A percentile compares a stretch with the other conserved stretches of the same genome.
Evolutionary conservation across 2,888 invertebrate genomes (phyloP).

Genomic region (Pelosia muscerda): DNA sequence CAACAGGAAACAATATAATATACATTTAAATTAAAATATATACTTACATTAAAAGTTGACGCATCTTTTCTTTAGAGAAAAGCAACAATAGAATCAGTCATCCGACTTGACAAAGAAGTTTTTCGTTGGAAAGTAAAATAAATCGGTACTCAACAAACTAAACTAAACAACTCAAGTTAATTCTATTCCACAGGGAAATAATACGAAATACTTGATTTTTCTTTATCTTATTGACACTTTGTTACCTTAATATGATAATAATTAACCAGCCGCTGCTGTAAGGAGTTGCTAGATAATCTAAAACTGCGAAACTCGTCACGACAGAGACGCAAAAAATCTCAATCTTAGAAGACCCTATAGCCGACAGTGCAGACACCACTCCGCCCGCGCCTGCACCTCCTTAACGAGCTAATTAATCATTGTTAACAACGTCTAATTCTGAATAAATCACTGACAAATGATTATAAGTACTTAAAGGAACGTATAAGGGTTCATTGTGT

Average conservation of each 20-base stretch:
- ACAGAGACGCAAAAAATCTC: no score
- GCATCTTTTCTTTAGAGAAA: not conserved
- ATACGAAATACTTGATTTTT: constrained; percentile 15
- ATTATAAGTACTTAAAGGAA: not conserved
- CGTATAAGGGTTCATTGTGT: no score
- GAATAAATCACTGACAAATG: constrained; percentile 13
- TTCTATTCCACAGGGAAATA: constrained; percentile 16
- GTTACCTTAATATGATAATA: not conserved
- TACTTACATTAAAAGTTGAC: not conserved
- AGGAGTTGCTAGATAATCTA: not conserved
- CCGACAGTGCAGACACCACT: constrained; percentile 14
- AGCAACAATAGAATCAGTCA: not conserved
- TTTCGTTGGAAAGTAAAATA: constrained; percentile 12
- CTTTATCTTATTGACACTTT: constrained; percentile 4
- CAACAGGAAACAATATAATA: no score
- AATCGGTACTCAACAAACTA: constrained; percentile 24
- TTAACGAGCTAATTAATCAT: constrained; percentile 76
- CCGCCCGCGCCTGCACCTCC: constrained; percentile 59
- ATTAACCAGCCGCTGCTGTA: not conserved
- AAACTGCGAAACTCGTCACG: not conserved
- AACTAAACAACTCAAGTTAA: constrained; percentile 9
- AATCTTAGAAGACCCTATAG: constrained; percentile 43
- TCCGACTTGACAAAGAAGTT: not conserved
- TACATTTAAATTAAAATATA: no score
- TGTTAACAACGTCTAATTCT: constrained; percentile 63